These are phyloP conservation scores for Oedothorax gibbosus DNA, from an alignment of 1,140 invertebrate genomes.

Conservation along the genomic window DNA sequence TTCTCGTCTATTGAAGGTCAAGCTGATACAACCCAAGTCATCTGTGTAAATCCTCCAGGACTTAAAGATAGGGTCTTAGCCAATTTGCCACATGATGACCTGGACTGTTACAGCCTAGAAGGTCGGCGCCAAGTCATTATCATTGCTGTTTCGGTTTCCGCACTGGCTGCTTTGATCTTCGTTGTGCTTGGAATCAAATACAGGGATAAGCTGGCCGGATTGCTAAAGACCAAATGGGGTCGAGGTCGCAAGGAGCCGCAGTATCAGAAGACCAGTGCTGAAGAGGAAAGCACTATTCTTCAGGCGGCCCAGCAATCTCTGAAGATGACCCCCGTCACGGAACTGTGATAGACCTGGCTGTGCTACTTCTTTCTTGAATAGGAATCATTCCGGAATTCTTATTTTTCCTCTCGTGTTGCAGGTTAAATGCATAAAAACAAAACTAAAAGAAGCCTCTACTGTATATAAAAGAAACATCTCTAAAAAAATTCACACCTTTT, in stretches of 20 bases:
- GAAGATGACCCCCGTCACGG: constrained; percentile 86
- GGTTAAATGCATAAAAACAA: neutral
- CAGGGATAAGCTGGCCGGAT: constrained; percentile 75
- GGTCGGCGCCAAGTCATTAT: constrained; percentile 82
- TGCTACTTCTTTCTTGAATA: constrained; percentile 7
- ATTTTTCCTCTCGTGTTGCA: constrained; percentile 37
- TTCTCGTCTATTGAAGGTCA: constrained; percentile 37
- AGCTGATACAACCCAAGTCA: constrained; percentile 69
- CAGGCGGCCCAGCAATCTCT: constrained; percentile 75
- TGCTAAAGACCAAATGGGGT: constrained; percentile 74
- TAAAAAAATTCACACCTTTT: too few relatives aligned
- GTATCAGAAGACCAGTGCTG: constrained; percentile 88
- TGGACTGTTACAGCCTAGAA: constrained; percentile 83
- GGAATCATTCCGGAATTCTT: neutral
- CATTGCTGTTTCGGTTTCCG: constrained; percentile 77
- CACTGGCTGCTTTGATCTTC: constrained; percentile 77
- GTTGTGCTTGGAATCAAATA: constrained; percentile 81
- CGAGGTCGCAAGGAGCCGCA: constrained; percentile 84
- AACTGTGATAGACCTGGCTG: constrained; percentile 74
- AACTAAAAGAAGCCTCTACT: too few relatives aligned
- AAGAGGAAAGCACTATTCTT: constrained; percentile 81
- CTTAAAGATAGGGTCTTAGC: constrained; percentile 78
- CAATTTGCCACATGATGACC: constrained; percentile 78
- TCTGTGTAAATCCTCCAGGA: constrained; percentile 79
- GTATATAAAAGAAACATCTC: too few relatives aligned